Evolutionary conservation across 2,113 vertebrate species (phyloP).

Genomic region (Lipophrys pholis): DNA sequence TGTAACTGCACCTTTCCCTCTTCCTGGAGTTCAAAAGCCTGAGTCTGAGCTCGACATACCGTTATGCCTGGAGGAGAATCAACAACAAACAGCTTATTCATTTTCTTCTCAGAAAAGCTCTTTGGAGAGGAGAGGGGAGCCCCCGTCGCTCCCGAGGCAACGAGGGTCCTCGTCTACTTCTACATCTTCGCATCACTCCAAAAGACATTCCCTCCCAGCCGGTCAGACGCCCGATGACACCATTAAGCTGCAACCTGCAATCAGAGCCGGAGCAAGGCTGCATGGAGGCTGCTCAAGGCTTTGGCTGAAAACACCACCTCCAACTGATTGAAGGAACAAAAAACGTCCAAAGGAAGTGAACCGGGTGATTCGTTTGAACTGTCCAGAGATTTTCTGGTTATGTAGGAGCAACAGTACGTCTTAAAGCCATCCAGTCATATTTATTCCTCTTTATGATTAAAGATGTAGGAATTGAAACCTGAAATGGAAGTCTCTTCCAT

Average conservation of each 20-base stretch:
- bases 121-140: conserved; percentile 27
- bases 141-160: conserved; percentile 23
- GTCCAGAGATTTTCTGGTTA: too few relatives aligned
- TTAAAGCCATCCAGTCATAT: too few relatives aligned
- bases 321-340: too few relatives aligned
- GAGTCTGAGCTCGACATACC: conserved; percentile 23
- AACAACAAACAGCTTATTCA: conserved; percentile 35
- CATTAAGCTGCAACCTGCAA: conserved; percentile 14
- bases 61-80: conserved; percentile 25
- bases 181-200: conserved; percentile 25
- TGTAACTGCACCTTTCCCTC: conserved; percentile 33
- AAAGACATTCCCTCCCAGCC: not conserved
- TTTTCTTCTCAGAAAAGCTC: conserved; percentile 33
- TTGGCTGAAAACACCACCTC: conserved; percentile 25
- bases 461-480: too few relatives aligned
- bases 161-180: conserved; percentile 17
- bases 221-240: not conserved
- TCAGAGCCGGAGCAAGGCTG: conserved; percentile 11
- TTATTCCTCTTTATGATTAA: too few relatives aligned
- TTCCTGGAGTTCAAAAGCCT: conserved; percentile 35
- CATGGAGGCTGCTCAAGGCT: conserved; percentile 20
- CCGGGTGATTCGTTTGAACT: too few relatives aligned
- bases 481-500: too few relatives aligned
- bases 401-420: too few relatives aligned
- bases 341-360: too few relatives aligned